phyloP scores from a whole-genome alignment of 1,140 invertebrate species.

The Drosophila sp. region DNA sequence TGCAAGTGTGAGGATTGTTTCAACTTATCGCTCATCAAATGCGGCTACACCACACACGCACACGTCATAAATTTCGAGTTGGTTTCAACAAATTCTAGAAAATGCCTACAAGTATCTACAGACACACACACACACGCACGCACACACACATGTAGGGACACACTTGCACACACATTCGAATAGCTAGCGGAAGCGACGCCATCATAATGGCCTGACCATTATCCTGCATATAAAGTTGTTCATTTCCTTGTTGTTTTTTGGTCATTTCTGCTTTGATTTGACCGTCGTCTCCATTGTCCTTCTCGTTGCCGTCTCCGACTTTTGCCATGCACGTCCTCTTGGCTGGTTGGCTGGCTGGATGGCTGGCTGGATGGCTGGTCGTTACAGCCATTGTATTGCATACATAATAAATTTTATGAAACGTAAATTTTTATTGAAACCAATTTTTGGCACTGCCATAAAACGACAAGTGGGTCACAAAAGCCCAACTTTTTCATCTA shows the following conservation, averaged over 20 bases:
- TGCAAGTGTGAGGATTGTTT: slow-evolving; percentile 45
- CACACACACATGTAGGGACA: slow-evolving; percentile 1
- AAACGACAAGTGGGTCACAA: slow-evolving; percentile 55
- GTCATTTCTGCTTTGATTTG: slow-evolving; percentile 69
- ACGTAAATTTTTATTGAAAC: slow-evolving; percentile 80
- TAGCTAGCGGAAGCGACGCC: slow-evolving; percentile 38
- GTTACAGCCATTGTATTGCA: slow-evolving; percentile 67
- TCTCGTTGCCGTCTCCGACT: slow-evolving; percentile 11
- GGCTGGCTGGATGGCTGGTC: slow-evolving; percentile 8
- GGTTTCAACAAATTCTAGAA: slow-evolving; percentile 24
- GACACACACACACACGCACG: slow-evolving; percentile 20
- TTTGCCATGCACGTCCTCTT: slow-evolving; percentile 14
- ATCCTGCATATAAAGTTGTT: slow-evolving; percentile 81
- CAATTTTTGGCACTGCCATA: slow-evolving; percentile 78
- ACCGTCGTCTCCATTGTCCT: slow-evolving; percentile 32
- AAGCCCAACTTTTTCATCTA: slow-evolving; percentile 33
- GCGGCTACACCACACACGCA: slow-evolving; percentile 15
- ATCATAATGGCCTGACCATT: slow-evolving; percentile 74
- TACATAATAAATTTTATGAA: slow-evolving; percentile 82
- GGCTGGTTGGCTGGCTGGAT: slow-evolving; percentile 11
- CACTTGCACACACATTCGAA: slow-evolving; percentile 6
- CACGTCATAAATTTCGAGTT: slow-evolving; percentile 51
- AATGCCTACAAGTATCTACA: slow-evolving; percentile 6
- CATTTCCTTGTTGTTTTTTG: slow-evolving; percentile 68
- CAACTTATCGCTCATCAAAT: slow-evolving; percentile 17